A percentile compares a stretch with the other conserved stretches of the same genome.
Conservation (phyloP, 2,113 vertebrate species). For the Ophiodon elongatus region DNA sequence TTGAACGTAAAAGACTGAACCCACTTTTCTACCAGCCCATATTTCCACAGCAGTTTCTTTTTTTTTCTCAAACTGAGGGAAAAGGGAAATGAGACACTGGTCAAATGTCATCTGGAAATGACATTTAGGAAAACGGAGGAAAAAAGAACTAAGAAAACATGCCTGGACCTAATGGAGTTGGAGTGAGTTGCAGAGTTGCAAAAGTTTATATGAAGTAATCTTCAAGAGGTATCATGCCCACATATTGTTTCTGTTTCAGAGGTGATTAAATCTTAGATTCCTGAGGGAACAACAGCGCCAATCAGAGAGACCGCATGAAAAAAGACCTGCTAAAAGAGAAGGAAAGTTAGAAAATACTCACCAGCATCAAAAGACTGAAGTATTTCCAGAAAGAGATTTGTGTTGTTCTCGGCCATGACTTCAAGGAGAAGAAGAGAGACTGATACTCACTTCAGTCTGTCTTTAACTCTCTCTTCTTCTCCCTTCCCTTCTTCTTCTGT, state of each 20-base stretch:
- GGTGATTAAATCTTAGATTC: constrained; percentile 47
- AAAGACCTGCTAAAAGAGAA: constrained; percentile 31
- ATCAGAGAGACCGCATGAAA: constrained; percentile 56
- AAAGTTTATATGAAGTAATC: constrained; percentile 3
- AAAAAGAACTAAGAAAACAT: constrained; percentile 32
- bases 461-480: constrained; percentile 48
- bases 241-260: constrained; percentile 27
- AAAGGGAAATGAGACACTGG: constrained; percentile 58
- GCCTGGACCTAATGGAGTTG: background rate
- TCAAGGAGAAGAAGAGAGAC: constrained; percentile 71
- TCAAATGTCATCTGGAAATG: constrained; percentile 78
- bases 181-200: background rate
- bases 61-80: constrained; percentile 24
- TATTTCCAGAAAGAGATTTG: constrained; percentile 81
- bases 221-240: background rate
- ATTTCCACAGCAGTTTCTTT: constrained; percentile 39
- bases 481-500: constrained; percentile 43
- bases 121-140: constrained; percentile 65
- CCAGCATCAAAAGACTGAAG: constrained; percentile 81
- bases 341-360: constrained; percentile 76
- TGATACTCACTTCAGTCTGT: constrained; percentile 46
- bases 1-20: constrained; percentile 20
- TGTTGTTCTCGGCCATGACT: constrained; percentile 91
- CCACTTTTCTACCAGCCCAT: constrained; percentile 24
- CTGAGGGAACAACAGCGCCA: constrained; percentile 33